Evolutionary conservation across 2,888 invertebrate species (phyloP).

Genomic region (Patella caerulea): DNA sequence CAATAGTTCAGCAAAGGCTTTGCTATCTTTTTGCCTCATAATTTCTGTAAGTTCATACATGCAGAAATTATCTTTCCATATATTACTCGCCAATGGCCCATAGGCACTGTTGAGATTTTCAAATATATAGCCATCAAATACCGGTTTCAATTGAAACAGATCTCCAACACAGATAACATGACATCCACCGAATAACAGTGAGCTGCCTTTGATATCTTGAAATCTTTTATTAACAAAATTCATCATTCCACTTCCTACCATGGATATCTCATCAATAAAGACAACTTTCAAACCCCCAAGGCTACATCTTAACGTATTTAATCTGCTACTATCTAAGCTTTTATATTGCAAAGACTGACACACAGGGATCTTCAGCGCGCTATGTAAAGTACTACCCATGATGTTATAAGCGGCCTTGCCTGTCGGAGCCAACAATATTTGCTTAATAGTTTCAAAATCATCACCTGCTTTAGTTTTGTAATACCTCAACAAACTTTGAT

Average conservation of each 20-base stretch:
- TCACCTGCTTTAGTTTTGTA: constrained; percentile 34
- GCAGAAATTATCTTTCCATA: constrained; percentile 25
- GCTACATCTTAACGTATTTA: constrained; percentile 17
- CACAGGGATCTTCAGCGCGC: constrained; percentile 24
- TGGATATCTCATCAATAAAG: constrained; percentile 43
- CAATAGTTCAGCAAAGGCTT: constrained; percentile 40
- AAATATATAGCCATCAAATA: constrained; percentile 27
- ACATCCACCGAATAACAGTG: constrained; percentile 25
- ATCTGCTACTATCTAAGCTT: constrained; percentile 15
- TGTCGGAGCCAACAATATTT: constrained; percentile 40
- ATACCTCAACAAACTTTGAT: constrained; percentile 37
- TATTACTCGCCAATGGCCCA: constrained; percentile 18
- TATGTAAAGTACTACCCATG: constrained; percentile 30
- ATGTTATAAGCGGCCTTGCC: constrained; percentile 41
- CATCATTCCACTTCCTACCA: constrained; percentile 36
- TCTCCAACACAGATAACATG: constrained; percentile 13
- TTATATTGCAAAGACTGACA: constrained; percentile 25
- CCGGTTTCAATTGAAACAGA: constrained; percentile 23
- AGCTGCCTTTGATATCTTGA: constrained; percentile 29
- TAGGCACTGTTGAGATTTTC: constrained; percentile 15
- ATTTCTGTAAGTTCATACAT: constrained; percentile 35
- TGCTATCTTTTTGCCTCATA: constrained; percentile 30
- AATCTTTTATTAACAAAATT: constrained; percentile 31
- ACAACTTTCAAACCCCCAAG: constrained; percentile 26
- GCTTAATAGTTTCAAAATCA: constrained; percentile 19